Percentiles rank a stretch among this genome's conserved stretches.
phyloP scores from a whole-genome alignment of 1,140 invertebrate species.

The Diuraphis noxia region DNA sequence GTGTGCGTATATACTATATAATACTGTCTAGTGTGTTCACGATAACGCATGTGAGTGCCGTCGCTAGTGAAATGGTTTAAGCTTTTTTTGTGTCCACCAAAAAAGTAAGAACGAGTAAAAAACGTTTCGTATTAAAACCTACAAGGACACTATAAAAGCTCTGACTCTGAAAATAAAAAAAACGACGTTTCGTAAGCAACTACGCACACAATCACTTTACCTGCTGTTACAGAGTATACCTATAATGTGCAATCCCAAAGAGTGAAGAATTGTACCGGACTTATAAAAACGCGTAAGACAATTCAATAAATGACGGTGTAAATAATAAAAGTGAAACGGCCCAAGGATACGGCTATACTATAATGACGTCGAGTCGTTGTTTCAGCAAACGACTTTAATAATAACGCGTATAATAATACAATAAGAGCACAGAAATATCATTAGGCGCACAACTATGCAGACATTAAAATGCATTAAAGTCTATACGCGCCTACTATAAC shows the following conservation, averaged over 20 bases:
- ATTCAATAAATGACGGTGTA: not conserved
- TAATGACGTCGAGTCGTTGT: not conserved
- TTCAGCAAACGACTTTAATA: not conserved
- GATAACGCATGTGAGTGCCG: not conserved
- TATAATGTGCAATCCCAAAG: not conserved
- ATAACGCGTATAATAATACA: not conserved
- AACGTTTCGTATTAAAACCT: not conserved
- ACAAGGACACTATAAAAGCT: not conserved
- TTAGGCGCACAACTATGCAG: not conserved
- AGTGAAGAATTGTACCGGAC: not conserved
- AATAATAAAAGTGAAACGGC: not conserved
- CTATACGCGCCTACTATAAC: not conserved
- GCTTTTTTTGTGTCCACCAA: not conserved
- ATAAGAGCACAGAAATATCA: not conserved
- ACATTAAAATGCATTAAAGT: not conserved
- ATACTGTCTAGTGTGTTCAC: not conserved
- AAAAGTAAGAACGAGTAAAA: not conserved
- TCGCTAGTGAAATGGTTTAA: not conserved
- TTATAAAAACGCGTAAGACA: not conserved
- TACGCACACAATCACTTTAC: not conserved
- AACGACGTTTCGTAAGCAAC: not conserved
- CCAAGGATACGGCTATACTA: not conserved
- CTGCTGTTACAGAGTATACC: not conserved
- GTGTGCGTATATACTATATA: too few species aligned
- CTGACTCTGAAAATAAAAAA: not conserved